These are phyloP conservation scores for Myotis davidii DNA, from an alignment of 2,113 vertebrate species.

Conservation along the genomic window DNA sequence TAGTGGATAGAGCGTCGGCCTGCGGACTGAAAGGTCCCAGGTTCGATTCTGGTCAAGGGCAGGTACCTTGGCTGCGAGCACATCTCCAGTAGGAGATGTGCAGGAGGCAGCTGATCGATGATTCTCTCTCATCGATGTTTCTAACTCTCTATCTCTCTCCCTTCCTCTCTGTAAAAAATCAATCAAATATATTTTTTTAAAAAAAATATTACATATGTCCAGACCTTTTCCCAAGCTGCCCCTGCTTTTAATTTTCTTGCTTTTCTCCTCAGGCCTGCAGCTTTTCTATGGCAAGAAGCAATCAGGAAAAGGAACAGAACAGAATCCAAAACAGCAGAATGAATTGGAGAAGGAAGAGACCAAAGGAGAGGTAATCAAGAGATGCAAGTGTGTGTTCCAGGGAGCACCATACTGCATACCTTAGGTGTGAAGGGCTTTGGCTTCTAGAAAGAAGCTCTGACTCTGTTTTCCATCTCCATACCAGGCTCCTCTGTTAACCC, in stretches of 20 bases:
- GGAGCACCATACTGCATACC: accelerated
- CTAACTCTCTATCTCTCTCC: too few species aligned
- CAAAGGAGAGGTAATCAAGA: constrained; percentile 79
- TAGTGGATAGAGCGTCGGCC: too few species aligned
- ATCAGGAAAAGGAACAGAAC: constrained; percentile 77
- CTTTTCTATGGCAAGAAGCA: constrained; percentile 89
- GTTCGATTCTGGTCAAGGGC: too few species aligned
- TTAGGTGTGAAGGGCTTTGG: accelerated
- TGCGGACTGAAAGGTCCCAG: too few species aligned
- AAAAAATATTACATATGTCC: too few species aligned
- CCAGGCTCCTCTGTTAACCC: constrained; percentile 88
- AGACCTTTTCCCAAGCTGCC: too few species aligned
- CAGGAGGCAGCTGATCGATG: too few species aligned
- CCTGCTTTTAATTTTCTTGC: not conserved
- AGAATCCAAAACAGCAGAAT: constrained; percentile 83
- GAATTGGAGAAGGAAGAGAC: constrained; percentile 82
- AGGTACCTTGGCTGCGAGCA: too few species aligned
- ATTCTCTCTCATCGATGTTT: too few species aligned
- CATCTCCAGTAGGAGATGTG: too few species aligned
- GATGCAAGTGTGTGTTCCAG: not conserved
- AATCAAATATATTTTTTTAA: too few species aligned
- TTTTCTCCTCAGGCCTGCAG: constrained; percentile 83
- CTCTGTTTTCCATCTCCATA: constrained; percentile 66
- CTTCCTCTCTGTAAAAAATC: too few species aligned
- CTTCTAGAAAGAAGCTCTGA: constrained; percentile 1